Evolutionary conservation across 2,888 invertebrate genomes (phyloP).

Genomic region (Formica aserva): DNA sequence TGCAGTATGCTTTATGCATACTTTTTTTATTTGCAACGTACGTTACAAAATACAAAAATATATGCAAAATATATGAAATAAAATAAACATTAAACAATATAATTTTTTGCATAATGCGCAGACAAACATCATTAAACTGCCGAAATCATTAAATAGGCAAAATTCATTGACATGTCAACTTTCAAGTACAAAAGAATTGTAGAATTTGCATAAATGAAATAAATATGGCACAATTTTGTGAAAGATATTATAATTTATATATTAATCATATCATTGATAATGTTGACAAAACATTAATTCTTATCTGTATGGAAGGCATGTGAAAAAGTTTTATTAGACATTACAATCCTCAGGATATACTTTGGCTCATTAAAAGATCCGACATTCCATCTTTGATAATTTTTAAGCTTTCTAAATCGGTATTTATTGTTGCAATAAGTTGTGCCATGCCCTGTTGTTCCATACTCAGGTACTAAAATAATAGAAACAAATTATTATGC

Average conservation of each 20-base stretch:
- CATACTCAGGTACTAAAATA: slow-evolving; percentile 91
- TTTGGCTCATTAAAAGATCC: slow-evolving; percentile 84
- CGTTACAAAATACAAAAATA: slow-evolving; percentile 28
- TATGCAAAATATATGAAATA: slow-evolving; percentile 11
- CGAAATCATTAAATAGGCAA: background rate
- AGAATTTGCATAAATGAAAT: slow-evolving; percentile 22
- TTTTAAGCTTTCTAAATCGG: slow-evolving; percentile 92
- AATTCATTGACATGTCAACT: background rate
- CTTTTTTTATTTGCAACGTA: background rate
- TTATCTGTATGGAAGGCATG: slow-evolving; percentile 16
- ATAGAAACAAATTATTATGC: slow-evolving; percentile 1
- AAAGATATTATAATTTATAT: slow-evolving; percentile 23
- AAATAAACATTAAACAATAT: background rate
- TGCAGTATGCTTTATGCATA: background rate
- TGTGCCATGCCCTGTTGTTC: slow-evolving; percentile 96
- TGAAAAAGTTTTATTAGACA: slow-evolving; percentile 52
- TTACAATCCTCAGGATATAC: slow-evolving; percentile 77
- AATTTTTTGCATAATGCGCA: slow-evolving; percentile 50
- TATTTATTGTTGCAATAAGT: slow-evolving; percentile 93
- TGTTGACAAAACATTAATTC: slow-evolving; percentile 6
- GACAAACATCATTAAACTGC: slow-evolving; percentile 36
- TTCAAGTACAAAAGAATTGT: slow-evolving; percentile 52
- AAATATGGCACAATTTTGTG: slow-evolving; percentile 24
- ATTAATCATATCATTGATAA: slow-evolving; percentile 15
- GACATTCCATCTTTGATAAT: slow-evolving; percentile 93